Evolutionary conservation across 2,113 vertebrate species (phyloP), one percentile per base, ranked within the genome.

Genomic region (Clarias gariepinus): DNA sequence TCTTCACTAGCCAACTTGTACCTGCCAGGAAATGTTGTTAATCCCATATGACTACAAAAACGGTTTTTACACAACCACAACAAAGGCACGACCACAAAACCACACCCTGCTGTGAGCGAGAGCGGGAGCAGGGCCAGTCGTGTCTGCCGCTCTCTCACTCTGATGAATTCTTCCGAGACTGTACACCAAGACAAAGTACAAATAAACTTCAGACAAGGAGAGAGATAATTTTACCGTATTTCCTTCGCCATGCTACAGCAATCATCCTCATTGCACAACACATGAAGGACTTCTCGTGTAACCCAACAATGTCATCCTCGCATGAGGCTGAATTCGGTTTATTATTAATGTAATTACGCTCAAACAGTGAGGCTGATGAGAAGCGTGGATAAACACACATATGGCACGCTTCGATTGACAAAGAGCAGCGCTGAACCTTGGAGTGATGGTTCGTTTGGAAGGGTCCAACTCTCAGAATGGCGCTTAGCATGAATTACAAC

Each of bases 371-470:
- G 88, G 52, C 63, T 85, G 85, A 89, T 83, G 68, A 82, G 86
- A 78, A 71, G 80, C 30, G 58, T 79, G 77, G 61, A 61, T 64
- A 86, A 86, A 90, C 78, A 79, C 57, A 86, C 84, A 90, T 53
- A 84, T 79, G 85, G 78, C 87, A 85, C 19, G 87, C 84, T 89
- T 88, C 87, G 86, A 84, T 90, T 87, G 57, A 23, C 55, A 80
- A 13, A 79, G 63, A 78, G 86, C 57, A 83, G 73, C n/a, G 60
- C 53, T 79, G 71, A 85, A 86, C 74, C 83, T 66, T 85, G 86
- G 52, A 87, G 84, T 88, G 89, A 90, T 91, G 90, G 88, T 90
- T 91, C 82, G 68, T 87, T 90, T 89, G 87, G 89, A 84, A 88
- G 73, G 86, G n/a, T 85, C 53, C 55, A 85, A 55, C 61, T 77